Evolutionary conservation across 2,888 invertebrate genomes (phyloP).

Genomic region (Yponomeuta cagnagella): DNA sequence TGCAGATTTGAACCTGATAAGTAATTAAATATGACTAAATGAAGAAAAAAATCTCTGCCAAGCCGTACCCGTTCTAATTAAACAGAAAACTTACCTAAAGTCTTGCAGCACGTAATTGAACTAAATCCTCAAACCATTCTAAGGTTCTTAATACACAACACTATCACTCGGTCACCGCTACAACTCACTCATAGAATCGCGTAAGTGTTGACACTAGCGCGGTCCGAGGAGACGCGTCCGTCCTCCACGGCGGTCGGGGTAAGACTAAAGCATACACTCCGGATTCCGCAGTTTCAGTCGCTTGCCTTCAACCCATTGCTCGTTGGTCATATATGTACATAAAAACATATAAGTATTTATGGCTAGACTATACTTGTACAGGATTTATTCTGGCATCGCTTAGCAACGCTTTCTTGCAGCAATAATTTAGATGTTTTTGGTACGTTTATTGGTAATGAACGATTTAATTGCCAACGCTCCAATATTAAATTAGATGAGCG

Average conservation of each 20-base stretch:
- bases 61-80: too few relatives aligned
- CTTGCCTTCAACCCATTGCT: background rate
- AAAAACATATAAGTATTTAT: background rate
- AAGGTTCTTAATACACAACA: background rate
- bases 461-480: too few relatives aligned
- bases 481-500: too few relatives aligned
- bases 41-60: too few relatives aligned
- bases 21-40: too few relatives aligned
- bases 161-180: background rate
- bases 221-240: constrained; percentile 26
- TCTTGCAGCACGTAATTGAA: background rate
- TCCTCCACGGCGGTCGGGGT: constrained; percentile 32
- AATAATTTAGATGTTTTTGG: background rate
- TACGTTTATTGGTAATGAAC: too few relatives aligned
- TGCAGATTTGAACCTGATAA: too few relatives aligned
- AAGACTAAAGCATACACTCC: constrained; percentile 33
- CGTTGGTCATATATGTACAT: too few relatives aligned
- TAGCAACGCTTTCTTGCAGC: background rate
- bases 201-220: background rate
- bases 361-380: background rate
- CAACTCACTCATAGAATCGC: background rate
- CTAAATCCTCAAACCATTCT: background rate
- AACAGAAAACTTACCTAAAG: background rate
- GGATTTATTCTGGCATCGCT: background rate
- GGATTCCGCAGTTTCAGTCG: background rate